Conservation (phyloP, 2,888 invertebrate genomes). For the Smittia sp. region DNA sequence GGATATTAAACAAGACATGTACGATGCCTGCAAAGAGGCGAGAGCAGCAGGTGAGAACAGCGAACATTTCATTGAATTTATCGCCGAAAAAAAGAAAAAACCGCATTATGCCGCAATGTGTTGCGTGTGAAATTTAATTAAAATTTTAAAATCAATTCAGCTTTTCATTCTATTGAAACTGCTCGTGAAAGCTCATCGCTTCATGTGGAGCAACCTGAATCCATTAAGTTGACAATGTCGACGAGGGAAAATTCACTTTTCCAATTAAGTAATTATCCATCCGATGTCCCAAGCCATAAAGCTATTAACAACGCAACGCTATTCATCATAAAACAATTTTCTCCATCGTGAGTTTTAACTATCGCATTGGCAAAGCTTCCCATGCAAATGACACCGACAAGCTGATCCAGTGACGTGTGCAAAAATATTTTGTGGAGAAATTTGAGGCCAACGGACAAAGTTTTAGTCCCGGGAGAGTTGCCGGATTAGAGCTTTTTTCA, state of each 20-base stretch:
- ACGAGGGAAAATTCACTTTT: background rate
- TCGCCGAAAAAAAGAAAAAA: background rate
- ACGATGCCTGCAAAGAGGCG: slow-evolving; percentile 96
- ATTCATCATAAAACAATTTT: background rate
- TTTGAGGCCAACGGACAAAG: too few species aligned
- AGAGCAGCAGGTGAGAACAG: slow-evolving; percentile 77
- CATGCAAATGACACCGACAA: too few species aligned
- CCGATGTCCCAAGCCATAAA: background rate
- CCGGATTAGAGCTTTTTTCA: too few species aligned
- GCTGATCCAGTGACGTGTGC: too few species aligned
- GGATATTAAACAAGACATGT: slow-evolving; percentile 96
- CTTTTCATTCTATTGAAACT: background rate
- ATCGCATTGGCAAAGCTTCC: too few species aligned
- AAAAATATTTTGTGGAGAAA: too few species aligned
- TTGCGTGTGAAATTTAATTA: background rate
- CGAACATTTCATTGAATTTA: background rate
- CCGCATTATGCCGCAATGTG: background rate
- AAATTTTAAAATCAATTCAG: background rate
- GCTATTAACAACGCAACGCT: background rate
- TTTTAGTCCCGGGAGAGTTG: too few species aligned
- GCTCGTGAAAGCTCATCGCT: background rate
- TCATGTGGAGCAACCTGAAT: too few species aligned
- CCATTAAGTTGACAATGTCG: too few species aligned
- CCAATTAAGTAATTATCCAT: background rate
- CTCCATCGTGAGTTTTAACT: background rate